Conservation (phyloP, 2,797 vertebrate species). For the Sebastes flavidus region DNA sequence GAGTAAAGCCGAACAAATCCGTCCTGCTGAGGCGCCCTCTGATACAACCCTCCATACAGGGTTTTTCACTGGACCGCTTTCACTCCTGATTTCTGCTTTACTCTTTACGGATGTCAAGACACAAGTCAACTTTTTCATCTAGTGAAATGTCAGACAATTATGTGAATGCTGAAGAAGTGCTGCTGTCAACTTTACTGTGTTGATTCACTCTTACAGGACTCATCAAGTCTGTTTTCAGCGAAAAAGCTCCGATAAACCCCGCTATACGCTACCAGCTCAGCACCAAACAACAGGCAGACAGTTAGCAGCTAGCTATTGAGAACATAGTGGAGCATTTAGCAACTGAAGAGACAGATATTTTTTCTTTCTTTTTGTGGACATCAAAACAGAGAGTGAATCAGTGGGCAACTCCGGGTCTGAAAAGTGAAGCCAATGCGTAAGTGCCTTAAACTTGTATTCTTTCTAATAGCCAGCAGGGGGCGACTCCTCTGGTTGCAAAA, state of each 20-base stretch:
- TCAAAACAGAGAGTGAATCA: not conserved
- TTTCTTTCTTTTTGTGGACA: not conserved
- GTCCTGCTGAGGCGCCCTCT: slow-evolving; percentile 53
- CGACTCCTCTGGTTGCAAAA: too few species aligned
- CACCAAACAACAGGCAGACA: not conserved
- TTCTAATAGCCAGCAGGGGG: too few species aligned
- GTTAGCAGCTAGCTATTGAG: not conserved
- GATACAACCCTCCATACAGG: slow-evolving; percentile 37
- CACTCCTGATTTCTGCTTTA: slow-evolving; percentile 3
- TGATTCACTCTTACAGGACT: not conserved
- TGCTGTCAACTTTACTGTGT: not conserved
- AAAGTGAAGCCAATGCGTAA: too few species aligned
- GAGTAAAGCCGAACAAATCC: slow-evolving; percentile 75
- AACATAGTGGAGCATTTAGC: not conserved
- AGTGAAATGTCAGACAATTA: not conserved
- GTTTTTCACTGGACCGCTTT: slow-evolving; percentile 22
- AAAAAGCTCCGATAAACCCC: not conserved
- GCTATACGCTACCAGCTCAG: not conserved
- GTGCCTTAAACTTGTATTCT: too few species aligned
- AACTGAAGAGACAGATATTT: not conserved
- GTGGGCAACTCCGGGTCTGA: too few species aligned
- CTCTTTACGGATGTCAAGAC: not conserved
- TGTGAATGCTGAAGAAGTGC: slow-evolving; percentile 8
- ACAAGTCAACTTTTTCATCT: slow-evolving; percentile 23
- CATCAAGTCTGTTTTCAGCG: not conserved